Conservation (phyloP, 2,888 invertebrate genomes). For the Apocheima hispidaria region DNA sequence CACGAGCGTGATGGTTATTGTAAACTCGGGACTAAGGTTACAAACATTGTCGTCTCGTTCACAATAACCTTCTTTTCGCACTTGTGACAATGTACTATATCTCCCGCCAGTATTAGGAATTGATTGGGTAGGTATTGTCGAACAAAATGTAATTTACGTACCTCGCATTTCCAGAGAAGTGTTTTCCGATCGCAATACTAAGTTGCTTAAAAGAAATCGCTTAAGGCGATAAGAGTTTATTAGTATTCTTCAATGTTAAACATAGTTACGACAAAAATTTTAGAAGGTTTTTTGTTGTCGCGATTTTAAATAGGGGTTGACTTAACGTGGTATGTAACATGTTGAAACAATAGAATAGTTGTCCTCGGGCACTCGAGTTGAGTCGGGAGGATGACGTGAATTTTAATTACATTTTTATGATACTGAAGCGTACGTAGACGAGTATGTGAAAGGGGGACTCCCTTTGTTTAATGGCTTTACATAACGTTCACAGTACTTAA, state of each 20-base stretch:
- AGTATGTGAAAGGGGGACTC: conserved; percentile 75
- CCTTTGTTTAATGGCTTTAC: conserved; percentile 47
- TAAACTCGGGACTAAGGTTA: too few relatives aligned
- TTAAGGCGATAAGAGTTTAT: conserved; percentile 45
- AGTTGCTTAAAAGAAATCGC: conserved; percentile 51
- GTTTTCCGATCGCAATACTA: conserved; percentile 51
- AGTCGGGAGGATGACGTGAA: conserved; percentile 71
- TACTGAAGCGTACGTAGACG: conserved; percentile 72
- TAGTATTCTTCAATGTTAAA: conserved; percentile 41
- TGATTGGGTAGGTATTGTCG: conserved; percentile 50
- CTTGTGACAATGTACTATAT: conserved; percentile 34
- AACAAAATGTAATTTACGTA: conserved; percentile 56
- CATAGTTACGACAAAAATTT: background rate
- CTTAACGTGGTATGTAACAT: conserved; percentile 51
- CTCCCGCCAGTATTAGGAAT: conserved; percentile 40
- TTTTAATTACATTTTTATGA: conserved; percentile 84
- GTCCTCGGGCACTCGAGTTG: conserved; percentile 60
- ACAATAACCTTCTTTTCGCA: too few relatives aligned
- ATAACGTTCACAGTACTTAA: conserved; percentile 11
- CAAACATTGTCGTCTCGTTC: too few relatives aligned
- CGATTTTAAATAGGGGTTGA: conserved; percentile 54
- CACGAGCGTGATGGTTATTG: too few relatives aligned
- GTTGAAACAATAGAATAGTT: conserved; percentile 72
- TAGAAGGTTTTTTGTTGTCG: conserved; percentile 35
- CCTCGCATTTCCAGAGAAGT: conserved; percentile 54